Conservation (phyloP, 2,888 invertebrate species). For the Nysson spinosus region DNA sequence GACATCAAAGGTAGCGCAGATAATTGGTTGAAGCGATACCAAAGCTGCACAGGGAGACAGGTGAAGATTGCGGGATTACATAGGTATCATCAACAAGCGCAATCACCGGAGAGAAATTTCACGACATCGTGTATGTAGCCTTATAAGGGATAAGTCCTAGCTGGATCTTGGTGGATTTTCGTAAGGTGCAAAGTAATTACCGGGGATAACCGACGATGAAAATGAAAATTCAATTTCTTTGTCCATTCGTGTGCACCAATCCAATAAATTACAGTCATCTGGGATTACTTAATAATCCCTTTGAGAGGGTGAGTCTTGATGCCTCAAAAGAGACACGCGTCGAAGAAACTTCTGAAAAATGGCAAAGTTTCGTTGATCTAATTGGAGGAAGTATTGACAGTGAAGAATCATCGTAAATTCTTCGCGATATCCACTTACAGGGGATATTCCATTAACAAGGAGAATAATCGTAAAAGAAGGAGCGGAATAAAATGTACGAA, state of each 20-base stretch:
- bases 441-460: not conserved
- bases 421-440: not conserved
- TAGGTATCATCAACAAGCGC: conserved; percentile 44
- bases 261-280: too few relatives aligned
- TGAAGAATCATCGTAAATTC: too few relatives aligned
- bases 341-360: too few relatives aligned
- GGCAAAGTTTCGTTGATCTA: too few relatives aligned
- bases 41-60: conserved; percentile 41
- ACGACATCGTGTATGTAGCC: conserved; percentile 6
- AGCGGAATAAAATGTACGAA: not conserved
- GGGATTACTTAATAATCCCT: too few relatives aligned
- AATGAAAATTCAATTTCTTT: conserved; percentile 42
- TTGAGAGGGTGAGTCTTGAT: too few relatives aligned
- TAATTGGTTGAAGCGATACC: conserved; percentile 57
- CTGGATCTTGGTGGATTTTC: conserved; percentile 31
- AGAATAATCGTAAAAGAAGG: not conserved
- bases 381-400: too few relatives aligned
- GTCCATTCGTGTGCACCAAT: conserved; percentile 1
- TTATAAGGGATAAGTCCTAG: conserved; percentile 14
- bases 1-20: conserved; percentile 59
- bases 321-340: too few relatives aligned
- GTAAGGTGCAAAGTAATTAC: conserved; percentile 28
- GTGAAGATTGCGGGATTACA: conserved; percentile 60
- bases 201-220: conserved; percentile 15
- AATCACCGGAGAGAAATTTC: conserved; percentile 53